These are phyloP conservation scores for Actinemys pallida DNA, from an alignment of 2,113 vertebrate species.

Conservation along the genomic window DNA sequence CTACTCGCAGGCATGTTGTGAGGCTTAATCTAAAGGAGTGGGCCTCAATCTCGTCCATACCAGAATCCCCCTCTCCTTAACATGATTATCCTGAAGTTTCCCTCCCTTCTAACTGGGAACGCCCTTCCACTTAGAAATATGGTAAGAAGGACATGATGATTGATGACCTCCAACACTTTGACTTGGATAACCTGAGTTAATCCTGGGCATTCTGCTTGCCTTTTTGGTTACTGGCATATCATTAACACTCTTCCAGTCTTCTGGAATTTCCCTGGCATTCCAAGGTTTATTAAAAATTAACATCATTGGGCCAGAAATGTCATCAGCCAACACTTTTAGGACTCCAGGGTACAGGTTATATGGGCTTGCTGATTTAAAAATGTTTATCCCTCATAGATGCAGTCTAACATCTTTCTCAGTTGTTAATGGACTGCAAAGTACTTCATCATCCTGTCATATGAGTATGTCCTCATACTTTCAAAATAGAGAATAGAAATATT, in stretches of 20 bases:
- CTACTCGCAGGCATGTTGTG: neutral
- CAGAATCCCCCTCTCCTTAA: neutral
- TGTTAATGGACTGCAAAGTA: conserved; percentile 31
- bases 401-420: conserved; percentile 1
- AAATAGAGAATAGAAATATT: neutral
- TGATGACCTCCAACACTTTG: neutral
- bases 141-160: neutral
- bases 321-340: neutral
- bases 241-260: conserved; percentile 4
- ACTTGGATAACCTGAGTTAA: neutral
- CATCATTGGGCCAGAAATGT: neutral
- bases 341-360: neutral
- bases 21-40: neutral
- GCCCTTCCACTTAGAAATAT: neutral
- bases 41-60: neutral
- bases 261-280: neutral
- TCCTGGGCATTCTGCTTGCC: neutral
- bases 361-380: neutral
- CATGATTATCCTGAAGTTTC: rapidly evolving
- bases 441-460: neutral
- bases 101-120: neutral
- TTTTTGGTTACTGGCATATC: neutral
- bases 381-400: neutral
- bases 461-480: conserved; percentile 31
- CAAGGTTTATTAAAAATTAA: neutral